Base-by-base conservation (phyloP, 2,113 vertebrate genomes). In the Myotis lucifugus region DNA sequence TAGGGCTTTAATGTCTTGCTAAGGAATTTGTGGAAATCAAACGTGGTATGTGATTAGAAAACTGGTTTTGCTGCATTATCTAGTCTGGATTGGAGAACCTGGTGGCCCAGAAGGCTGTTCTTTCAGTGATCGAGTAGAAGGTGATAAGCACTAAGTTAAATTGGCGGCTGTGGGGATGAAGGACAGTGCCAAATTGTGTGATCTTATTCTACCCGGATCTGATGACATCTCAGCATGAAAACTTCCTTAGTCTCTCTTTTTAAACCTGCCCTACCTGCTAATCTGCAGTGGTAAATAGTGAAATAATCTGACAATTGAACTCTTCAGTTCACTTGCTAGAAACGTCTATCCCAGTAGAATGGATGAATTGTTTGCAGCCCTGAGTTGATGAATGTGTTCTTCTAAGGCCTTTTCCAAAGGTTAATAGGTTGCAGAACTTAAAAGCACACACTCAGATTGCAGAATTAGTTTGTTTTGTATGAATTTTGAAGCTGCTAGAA, bases 351-450 rank as follows among this genome's bases (percentile, higher is more conserved):
- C 23, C 50, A 19, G 46, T 37, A 59, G 59, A 94, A 29, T 54
- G 59, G 56, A 27, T 77, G 69, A 93, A 83, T 34, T 84, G 5
- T 84, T 79, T 84, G 73, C 34, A 69, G 73, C 64, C 40, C 73
- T 70, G 29, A 61, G 37, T 34, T 90, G 46, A 64, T 61, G 21
- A 54, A 4, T 81, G 5, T 87, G 32, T 94, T 93, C 67, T 85
- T 82, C 27, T 91, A 52, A 86, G 64, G 48, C 48, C 77, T 85
- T 34, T 66, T 90, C 67, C 76, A 40, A 94, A 92, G 77, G 52
- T 50, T 64, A 82, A 48, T 50, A 40, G 17, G 61, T 85, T 97
- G 93, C 81, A 73, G 42, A 96, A 85, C 10, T 78, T 90, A 67
- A 46, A 92, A 83, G 34, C 25, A 27, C n/a, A 79, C 34, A 72